Conservation (phyloP, 2,888 invertebrate genomes). For the Sabellastarte sp. region DNA sequence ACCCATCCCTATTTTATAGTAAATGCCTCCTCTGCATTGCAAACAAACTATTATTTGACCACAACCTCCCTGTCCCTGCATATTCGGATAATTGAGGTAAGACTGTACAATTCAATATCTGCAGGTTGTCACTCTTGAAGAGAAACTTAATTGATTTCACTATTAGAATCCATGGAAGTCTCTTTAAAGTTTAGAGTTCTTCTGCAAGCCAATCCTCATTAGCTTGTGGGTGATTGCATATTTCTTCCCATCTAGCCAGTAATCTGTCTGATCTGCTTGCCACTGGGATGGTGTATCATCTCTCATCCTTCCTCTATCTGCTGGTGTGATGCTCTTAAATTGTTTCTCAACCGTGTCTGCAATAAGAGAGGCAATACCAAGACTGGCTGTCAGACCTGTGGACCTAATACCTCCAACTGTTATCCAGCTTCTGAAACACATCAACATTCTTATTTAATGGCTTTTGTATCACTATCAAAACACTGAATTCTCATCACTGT, state of each 20-base stretch:
- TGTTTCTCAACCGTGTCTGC: background rate
- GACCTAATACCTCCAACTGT: constrained; percentile 48
- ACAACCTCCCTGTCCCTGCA: no score
- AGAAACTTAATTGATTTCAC: no score
- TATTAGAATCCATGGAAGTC: no score
- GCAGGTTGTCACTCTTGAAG: no score
- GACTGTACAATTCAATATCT: no score
- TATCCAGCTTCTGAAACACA: constrained; percentile 33
- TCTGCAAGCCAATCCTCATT: constrained; percentile 11
- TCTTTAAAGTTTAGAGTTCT: background rate
- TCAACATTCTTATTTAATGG: no score
- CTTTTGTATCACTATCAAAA: no score
- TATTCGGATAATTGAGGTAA: no score
- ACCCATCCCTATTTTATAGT: no score
- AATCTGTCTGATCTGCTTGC: background rate
- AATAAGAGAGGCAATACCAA: constrained; percentile 40
- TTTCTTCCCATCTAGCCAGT: constrained; percentile 23
- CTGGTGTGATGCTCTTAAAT: background rate
- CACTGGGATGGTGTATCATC: background rate
- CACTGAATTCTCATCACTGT: no score
- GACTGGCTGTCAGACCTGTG: constrained; percentile 43
- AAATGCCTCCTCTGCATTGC: no score
- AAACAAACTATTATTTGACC: no score
- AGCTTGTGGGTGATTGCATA: constrained; percentile 38
- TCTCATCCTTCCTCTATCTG: background rate